Evolutionary conservation across 1,140 invertebrate species (phyloP).

Genomic region (Lucilia cuprina): DNA sequence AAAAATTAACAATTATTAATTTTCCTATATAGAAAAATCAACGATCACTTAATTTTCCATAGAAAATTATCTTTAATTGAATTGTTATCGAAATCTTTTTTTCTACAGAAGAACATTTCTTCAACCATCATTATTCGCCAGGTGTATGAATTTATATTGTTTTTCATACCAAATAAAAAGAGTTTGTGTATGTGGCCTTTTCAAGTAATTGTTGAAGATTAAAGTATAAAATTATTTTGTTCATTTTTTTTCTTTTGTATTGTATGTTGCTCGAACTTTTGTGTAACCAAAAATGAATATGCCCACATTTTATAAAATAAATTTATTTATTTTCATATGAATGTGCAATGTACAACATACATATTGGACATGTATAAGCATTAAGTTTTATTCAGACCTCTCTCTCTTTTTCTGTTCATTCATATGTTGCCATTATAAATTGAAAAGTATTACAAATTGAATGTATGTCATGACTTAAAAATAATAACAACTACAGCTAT

Average conservation of each 20-base stretch:
- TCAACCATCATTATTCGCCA: too few relatives aligned
- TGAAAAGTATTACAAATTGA: conserved; percentile 4
- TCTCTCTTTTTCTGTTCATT: background rate
- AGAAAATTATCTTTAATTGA: too few relatives aligned
- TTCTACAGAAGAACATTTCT: too few relatives aligned
- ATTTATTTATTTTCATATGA: background rate
- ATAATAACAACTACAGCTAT: background rate
- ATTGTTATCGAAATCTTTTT: too few relatives aligned
- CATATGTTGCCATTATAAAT: background rate
- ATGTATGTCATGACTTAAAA: background rate
- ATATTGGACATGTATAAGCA: background rate
- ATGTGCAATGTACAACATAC: too few relatives aligned
- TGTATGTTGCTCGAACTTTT: background rate
- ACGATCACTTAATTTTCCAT: too few relatives aligned
- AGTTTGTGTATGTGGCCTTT: background rate
- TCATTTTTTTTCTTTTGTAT: background rate
- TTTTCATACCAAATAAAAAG: background rate
- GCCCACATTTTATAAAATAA: background rate
- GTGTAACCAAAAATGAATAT: background rate
- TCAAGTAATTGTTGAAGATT: conserved; percentile 15
- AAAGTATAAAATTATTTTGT: background rate
- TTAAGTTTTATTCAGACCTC: background rate
- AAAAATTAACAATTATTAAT: too few relatives aligned
- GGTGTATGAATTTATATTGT: background rate
- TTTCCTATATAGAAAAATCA: too few relatives aligned